Base-by-base conservation (phyloP, 2,113 vertebrate species). In the Kobus ellipsiprymnus region DNA sequence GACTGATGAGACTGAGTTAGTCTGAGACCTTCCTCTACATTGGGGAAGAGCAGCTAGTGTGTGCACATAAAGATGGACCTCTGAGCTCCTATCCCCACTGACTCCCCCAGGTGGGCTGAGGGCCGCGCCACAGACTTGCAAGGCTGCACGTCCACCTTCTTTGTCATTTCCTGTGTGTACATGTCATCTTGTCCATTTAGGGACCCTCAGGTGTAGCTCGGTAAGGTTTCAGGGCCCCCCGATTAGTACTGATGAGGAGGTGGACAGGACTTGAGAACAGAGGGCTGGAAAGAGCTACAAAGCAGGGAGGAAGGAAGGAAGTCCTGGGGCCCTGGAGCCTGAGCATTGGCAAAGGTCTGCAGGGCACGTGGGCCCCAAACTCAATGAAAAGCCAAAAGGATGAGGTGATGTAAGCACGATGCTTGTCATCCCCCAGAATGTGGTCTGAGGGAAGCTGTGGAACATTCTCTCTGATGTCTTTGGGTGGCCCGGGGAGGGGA, bases 341-440 rank as follows among this genome's bases (percentile, higher is more conserved):
- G 77, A 33, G 17, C 1, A 10, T 21, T 50, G 40, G 62, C n/a
- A 17, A 57, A 71, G 3, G 19, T 30, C 2, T 11, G 40, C 5
- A 59, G 11, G n/a, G 29, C 11, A 6, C 0, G 6, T 0, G 5
- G 4, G 14, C 36, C 23, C 71, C 40, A 25, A 46, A 19, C 5
- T 27, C 44, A 62, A 12, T 29, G 4, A 6, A 84, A 62, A 27
- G 16, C 50, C 10, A 7, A 10, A 57, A 2, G 13, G 21, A 9
- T 13, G 30, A 21, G 14, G 17, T 7, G 55, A 67, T 3, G n/a
- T 13, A 46, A 50, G 48, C 23, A 59, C 60, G 46, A 13, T 13
- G 29, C 21, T 25, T 50, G 57, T n/a, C 80, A 52, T 13, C 25
- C 23, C 33, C 48, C 46, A 36, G 67, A 5, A 64, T n/a, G 29